phyloP scores from a whole-genome alignment of 2,888 invertebrate species.

The Plagodis pulveraria region DNA sequence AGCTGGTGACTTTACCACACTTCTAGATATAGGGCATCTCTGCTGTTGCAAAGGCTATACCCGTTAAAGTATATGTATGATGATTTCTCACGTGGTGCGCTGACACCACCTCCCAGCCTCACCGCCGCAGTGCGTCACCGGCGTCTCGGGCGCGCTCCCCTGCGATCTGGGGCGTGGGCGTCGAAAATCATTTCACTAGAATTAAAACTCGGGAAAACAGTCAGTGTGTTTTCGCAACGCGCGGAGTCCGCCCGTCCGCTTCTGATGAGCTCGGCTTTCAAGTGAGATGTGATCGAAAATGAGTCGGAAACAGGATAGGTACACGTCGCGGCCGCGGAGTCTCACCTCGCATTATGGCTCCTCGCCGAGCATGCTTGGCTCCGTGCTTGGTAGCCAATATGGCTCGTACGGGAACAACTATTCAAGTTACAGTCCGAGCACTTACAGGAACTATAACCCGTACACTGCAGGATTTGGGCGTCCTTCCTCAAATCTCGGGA shows the following conservation, averaged over 20 bases:
- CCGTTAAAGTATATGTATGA: constrained; percentile 66
- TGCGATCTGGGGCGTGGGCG: constrained; percentile 63
- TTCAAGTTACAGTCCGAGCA: constrained; percentile 67
- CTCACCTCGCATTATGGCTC: constrained; percentile 74
- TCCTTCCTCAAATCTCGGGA: constrained; percentile 68
- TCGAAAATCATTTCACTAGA: constrained; percentile 72
- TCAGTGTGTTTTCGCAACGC: constrained; percentile 73
- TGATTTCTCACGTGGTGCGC: constrained; percentile 67
- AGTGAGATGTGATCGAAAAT: constrained; percentile 68
- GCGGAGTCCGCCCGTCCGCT: constrained; percentile 60
- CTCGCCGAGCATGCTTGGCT: constrained; percentile 74
- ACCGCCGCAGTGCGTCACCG: constrained; percentile 60
- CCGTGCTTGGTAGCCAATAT: constrained; percentile 70
- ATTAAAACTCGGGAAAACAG: constrained; percentile 65
- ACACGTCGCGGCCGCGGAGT: constrained; percentile 71
- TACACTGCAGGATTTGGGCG: constrained; percentile 74
- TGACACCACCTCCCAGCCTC: constrained; percentile 51
- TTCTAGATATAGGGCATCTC: constrained; percentile 38
- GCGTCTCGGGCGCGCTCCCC: constrained; percentile 59
- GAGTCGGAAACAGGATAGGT: constrained; percentile 80
- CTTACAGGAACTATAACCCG: constrained; percentile 77
- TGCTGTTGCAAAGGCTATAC: constrained; percentile 41
- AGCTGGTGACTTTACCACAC: constrained; percentile 16
- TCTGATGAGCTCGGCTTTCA: constrained; percentile 33
- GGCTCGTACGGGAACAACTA: constrained; percentile 67